These are phyloP conservation scores for Leptosomus discolor DNA, from an alignment of 2,113 vertebrate genomes.

Conservation along the genomic window DNA sequence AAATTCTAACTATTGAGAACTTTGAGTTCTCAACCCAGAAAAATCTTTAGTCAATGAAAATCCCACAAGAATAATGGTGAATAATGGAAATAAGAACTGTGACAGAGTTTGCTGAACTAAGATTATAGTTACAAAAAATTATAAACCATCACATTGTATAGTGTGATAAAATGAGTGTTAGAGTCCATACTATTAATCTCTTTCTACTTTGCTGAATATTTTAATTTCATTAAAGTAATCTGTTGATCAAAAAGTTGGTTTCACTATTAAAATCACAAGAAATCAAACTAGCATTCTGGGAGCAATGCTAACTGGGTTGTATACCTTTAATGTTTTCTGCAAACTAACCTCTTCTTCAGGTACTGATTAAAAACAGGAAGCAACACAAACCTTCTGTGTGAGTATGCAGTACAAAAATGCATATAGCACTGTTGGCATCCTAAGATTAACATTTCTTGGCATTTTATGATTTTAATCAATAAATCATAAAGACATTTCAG, in stretches of 20 bases:
- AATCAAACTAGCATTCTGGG: background rate
- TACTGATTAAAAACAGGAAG: background rate
- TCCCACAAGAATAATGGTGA: fast-evolving
- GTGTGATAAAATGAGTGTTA: background rate
- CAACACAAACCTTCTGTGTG: background rate
- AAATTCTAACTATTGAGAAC: background rate
- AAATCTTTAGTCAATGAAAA: background rate
- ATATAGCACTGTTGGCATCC: background rate
- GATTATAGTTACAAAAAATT: background rate
- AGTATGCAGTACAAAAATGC: background rate
- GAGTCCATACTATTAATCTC: background rate
- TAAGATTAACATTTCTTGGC: background rate
- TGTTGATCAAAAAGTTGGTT: background rate
- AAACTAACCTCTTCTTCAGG: background rate
- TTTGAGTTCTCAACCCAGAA: background rate
- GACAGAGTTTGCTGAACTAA: background rate
- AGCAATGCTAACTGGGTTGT: background rate
- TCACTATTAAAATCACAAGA: background rate
- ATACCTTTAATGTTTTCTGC: background rate
- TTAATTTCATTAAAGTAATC: background rate
- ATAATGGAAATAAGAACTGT: background rate
- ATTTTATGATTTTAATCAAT: background rate
- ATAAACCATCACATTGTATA: background rate
- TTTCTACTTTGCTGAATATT: background rate
- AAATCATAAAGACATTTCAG: background rate